Percentiles rank a stretch among this genome's conserved stretches.
phyloP scores from a whole-genome alignment of 2,888 invertebrate species.

The Cyclophora punctaria region DNA sequence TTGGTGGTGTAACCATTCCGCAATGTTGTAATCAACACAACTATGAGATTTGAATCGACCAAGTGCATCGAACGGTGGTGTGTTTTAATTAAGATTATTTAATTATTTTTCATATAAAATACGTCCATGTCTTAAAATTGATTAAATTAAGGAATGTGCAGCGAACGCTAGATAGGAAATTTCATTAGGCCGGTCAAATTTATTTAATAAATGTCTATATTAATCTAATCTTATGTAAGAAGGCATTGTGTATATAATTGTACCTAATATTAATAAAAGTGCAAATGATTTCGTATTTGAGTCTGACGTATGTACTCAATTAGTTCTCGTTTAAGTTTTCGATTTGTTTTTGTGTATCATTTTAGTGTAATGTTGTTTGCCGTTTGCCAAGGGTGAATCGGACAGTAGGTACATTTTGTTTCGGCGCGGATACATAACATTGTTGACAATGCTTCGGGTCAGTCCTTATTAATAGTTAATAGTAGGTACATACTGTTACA shows the following conservation, averaged over 20 bases:
- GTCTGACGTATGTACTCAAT: background rate
- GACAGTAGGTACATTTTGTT: background rate
- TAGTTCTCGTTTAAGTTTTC: background rate
- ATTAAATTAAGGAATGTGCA: conserved; percentile 28
- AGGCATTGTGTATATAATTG: conserved; percentile 9
- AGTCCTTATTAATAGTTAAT: conserved; percentile 49
- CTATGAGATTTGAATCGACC: conserved; percentile 42
- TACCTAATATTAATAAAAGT: background rate
- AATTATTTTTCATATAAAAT: conserved; percentile 32
- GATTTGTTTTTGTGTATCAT: conserved; percentile 4
- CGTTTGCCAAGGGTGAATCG: background rate
- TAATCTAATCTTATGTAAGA: conserved; percentile 13
- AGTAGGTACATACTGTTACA: conserved; percentile 50
- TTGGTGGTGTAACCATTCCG: conserved; percentile 36
- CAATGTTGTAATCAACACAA: conserved; percentile 31
- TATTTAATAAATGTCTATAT: conserved; percentile 6
- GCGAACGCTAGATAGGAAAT: conserved; percentile 53
- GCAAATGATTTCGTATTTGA: background rate
- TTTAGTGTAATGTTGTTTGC: conserved; percentile 2
- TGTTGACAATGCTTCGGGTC: conserved; percentile 29
- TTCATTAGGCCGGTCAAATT: conserved; percentile 27
- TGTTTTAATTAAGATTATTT: conserved; percentile 34
- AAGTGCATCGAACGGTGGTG: conserved; percentile 34
- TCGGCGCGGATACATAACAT: conserved; percentile 1
- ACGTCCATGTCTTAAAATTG: conserved; percentile 41